phyloP scores from a whole-genome alignment of 1,140 invertebrate species.

The Globodera ellingtonae region DNA sequence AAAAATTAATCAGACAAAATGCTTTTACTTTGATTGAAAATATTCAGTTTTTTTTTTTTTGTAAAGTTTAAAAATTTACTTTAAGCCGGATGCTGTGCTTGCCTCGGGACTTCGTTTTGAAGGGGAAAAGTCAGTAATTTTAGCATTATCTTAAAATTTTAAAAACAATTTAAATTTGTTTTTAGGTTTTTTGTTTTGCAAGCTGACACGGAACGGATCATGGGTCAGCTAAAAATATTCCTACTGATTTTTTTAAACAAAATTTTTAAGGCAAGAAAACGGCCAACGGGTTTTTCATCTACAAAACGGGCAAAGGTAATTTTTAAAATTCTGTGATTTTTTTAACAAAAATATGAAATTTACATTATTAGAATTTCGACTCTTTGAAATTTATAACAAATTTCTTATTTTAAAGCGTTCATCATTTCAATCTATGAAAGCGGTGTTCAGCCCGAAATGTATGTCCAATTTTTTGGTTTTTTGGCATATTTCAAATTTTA shows the following conservation, averaged over 20 bases:
- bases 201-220: slow-evolving; percentile 61
- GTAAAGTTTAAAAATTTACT: slow-evolving; percentile 12
- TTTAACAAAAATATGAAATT: background rate
- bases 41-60: background rate
- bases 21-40: no score
- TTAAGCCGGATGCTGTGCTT: slow-evolving; percentile 51
- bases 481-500: background rate
- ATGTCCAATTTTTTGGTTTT: background rate
- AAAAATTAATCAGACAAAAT: background rate
- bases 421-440: slow-evolving; percentile 62
- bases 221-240: slow-evolving; percentile 45
- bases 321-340: background rate
- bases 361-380: no score
- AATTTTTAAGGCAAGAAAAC: slow-evolving; percentile 40
- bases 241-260: background rate
- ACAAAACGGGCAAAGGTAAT: slow-evolving; percentile 61
- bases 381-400: background rate
- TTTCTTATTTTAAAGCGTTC: slow-evolving; percentile 55
- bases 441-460: slow-evolving; percentile 56
- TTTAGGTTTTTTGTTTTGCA: slow-evolving; percentile 37
- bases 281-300: slow-evolving; percentile 58
- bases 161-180: slow-evolving; percentile 3
- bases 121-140: slow-evolving; percentile 52
- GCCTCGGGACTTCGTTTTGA: slow-evolving; percentile 59
- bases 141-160: background rate